phyloP scores from a whole-genome alignment of 2,113 vertebrate genomes.

The Festucalex cinctus region DNA sequence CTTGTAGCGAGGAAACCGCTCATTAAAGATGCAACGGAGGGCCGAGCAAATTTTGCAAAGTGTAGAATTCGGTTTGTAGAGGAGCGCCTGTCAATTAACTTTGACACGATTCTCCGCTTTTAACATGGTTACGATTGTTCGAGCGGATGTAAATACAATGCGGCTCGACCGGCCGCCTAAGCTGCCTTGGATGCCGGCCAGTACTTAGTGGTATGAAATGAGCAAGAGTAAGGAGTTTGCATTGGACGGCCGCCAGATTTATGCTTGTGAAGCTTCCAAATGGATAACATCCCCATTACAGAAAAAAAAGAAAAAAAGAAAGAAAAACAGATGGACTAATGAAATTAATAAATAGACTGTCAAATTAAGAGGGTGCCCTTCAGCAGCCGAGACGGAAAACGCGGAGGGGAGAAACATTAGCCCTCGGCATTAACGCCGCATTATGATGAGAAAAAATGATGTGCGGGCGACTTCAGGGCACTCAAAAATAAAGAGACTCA shows the following conservation, averaged over 20 bases:
- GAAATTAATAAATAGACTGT: conserved; percentile 66
- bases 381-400: conserved; percentile 34
- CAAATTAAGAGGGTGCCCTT: conserved; percentile 54
- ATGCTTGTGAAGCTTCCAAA: conserved; percentile 50
- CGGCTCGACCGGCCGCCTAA: conserved; percentile 21
- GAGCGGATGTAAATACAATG: conserved; percentile 49
- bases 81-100: conserved; percentile 62
- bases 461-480: conserved; percentile 29
- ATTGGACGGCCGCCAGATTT: conserved; percentile 54
- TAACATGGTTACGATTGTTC: conserved; percentile 50
- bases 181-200: conserved; percentile 52
- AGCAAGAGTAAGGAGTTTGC: conserved; percentile 58
- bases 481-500: conserved; percentile 19
- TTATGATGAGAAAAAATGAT: conserved; percentile 51
- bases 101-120: conserved; percentile 22
- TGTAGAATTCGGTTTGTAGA: conserved; percentile 49
- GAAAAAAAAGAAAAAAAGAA: conserved; percentile 6
- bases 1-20: conserved; percentile 7
- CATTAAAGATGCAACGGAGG: conserved; percentile 17
- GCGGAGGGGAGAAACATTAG: conserved; percentile 37
- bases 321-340: conserved; percentile 52
- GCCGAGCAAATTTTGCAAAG: conserved; percentile 13
- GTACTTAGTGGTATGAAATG: conserved; percentile 50
- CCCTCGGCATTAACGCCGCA: conserved; percentile 51
- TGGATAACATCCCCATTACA: conserved; percentile 47